Base-by-base conservation (phyloP, 2,888 invertebrate genomes). In the Embidobia sp. region DNA sequence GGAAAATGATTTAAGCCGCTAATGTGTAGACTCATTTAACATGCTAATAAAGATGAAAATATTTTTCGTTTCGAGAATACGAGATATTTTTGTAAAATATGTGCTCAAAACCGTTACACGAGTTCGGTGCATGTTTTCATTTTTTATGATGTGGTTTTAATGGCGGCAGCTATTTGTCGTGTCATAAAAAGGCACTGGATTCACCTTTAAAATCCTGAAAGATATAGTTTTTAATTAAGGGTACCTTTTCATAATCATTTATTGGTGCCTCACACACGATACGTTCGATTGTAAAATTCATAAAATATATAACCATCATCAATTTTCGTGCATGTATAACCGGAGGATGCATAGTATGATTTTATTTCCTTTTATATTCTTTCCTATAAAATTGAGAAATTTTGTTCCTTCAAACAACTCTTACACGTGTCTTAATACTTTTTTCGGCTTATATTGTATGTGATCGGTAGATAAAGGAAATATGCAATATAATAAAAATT, bases 81-180 rank as follows among this genome's bases (percentile, higher is more conserved):
- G 18, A 35, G 49, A 63, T 69, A 69, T 63, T 76, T 76, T 64
- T 64, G 46, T 63, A 48, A 76, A 76, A 66, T 76, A 72, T 77
- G 66, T 55, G 72, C 77, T 72, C 77, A 61, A 64, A 64, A 40
- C 46, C 61, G 57, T 66, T 72, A 55, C 77, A 66, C 66, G 72
- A 55, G 72, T 77, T 72, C 64, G 72, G 66, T 35, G 46, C 76
- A 70, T 70, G 76, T 77, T 77, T 77, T 72, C 70, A 77, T 77
- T 77, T 72, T 77, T 77, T 76, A 70, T 70, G 76, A 77, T 53
- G 70, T 70, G 53, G 66, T 70, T 77, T 77, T 77, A 77, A 70
- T 70, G 70, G 70, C 70, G 29, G 51, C 70, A 64, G 57, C 46
- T 70, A 70, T 76, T 76, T 70, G 76, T 76, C 57, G 76, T 51